These are phyloP conservation scores for Sinocyclocheilus anophthalmus DNA, from an alignment of 2,113 vertebrate species.

Conservation along the genomic window DNA sequence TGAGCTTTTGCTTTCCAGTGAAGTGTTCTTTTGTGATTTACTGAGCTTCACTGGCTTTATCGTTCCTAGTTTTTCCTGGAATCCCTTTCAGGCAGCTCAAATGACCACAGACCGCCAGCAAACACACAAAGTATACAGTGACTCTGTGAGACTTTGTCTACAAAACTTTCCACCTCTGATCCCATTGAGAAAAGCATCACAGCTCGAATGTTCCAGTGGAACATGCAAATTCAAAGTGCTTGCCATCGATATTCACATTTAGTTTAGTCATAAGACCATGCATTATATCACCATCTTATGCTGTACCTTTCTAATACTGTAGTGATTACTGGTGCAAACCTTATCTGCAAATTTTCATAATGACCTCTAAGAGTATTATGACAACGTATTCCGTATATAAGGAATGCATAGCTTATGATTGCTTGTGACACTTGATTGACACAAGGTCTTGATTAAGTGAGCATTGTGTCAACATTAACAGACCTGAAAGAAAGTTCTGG, in stretches of 20 bases:
- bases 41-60: neutral
- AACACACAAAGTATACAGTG: slow-evolving; percentile 78
- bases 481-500: neutral
- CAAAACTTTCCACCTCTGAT: slow-evolving; percentile 42
- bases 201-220: neutral
- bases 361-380: neutral
- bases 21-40: neutral
- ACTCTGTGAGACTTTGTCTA: slow-evolving; percentile 53
- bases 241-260: neutral
- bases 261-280: neutral
- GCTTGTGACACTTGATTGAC: neutral
- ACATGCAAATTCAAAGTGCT: neutral
- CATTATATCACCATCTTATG: neutral
- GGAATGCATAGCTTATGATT: neutral
- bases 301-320: neutral
- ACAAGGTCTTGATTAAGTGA: neutral
- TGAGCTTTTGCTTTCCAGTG: neutral
- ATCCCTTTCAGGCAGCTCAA: slow-evolving; percentile 38
- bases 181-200: slow-evolving; percentile 34
- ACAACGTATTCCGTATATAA: neutral
- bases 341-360: neutral
- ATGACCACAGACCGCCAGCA: slow-evolving; percentile 64
- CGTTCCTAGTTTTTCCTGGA: slow-evolving; percentile 21
- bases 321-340: neutral
- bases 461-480: neutral